These are phyloP conservation scores for Columba janthina DNA, from an alignment of 2,113 vertebrate species.

Conservation along the genomic window DNA sequence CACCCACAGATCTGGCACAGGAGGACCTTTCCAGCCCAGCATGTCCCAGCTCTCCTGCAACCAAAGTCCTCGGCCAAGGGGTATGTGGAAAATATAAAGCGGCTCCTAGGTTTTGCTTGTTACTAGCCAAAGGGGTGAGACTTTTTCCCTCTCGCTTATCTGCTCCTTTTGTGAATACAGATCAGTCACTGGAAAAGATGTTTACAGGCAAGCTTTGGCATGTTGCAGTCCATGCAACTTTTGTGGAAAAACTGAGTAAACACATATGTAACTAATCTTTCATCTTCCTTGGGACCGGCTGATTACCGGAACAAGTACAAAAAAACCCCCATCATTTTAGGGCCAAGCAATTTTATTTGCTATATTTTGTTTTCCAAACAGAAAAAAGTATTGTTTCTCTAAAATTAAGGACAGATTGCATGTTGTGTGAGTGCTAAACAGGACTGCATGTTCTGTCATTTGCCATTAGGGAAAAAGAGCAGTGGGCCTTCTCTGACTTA, in stretches of 20 bases:
- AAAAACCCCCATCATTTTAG: background rate
- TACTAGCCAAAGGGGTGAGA: background rate
- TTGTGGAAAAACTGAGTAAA: background rate
- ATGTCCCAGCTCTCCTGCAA: background rate
- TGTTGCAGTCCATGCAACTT: background rate
- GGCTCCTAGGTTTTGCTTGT: background rate
- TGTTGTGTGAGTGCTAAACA: constrained; percentile 3
- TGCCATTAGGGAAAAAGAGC: background rate
- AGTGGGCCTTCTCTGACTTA: background rate
- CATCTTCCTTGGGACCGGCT: background rate
- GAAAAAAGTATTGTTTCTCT: constrained; percentile 4
- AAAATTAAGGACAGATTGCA: constrained; percentile 24
- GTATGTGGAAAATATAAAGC: background rate
- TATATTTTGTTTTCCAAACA: constrained; percentile 3
- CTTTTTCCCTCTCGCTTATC: background rate
- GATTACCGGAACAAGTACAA: background rate
- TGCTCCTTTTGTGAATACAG: background rate
- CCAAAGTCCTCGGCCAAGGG: fast-evolving
- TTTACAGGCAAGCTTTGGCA: background rate
- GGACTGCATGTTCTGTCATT: background rate
- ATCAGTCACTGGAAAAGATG: background rate
- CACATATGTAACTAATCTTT: background rate
- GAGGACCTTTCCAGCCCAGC: background rate
- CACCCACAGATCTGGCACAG: background rate
- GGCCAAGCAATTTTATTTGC: background rate